Evolutionary conservation across 2,888 invertebrate species (phyloP).

Genomic region (Ochropacha duplaris): DNA sequence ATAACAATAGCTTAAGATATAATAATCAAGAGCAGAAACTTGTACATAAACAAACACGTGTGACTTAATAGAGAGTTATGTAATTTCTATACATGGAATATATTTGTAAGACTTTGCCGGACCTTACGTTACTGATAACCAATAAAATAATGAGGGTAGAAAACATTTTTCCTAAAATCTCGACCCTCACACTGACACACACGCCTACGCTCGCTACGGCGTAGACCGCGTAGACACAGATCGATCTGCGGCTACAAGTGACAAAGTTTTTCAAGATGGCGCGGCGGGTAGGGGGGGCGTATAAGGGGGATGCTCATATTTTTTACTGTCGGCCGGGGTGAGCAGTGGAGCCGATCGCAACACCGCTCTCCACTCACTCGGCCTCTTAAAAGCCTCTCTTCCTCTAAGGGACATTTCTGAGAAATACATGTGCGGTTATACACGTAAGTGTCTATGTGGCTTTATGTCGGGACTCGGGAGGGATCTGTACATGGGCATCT

Average conservation of each 20-base stretch:
- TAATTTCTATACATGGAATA: neutral
- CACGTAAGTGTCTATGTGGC: constrained; percentile 63
- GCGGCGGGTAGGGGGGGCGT: constrained; percentile 50
- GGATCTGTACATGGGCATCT: constrained; percentile 53
- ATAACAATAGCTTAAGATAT: constrained; percentile 47
- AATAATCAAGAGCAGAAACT: constrained; percentile 28
- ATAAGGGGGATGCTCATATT: constrained; percentile 75
- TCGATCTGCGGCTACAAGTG: constrained; percentile 80
- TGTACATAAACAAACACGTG: constrained; percentile 18
- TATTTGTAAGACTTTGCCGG: neutral
- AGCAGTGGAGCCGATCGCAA: constrained; percentile 81
- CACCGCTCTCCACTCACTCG: constrained; percentile 79
- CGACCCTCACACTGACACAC: constrained; percentile 16
- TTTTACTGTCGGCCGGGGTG: constrained; percentile 82
- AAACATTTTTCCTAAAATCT: too few relatives aligned
- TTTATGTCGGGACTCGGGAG: constrained; percentile 31
- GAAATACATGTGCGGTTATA: constrained; percentile 62
- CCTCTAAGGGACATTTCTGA: constrained; percentile 63
- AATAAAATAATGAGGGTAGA: neutral
- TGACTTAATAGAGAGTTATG: neutral
- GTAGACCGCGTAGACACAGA: constrained; percentile 71
- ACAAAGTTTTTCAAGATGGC: constrained; percentile 82
- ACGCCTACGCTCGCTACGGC: constrained; percentile 43
- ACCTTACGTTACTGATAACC: neutral
- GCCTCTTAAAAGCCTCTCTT: constrained; percentile 77